Evolutionary conservation across 1,140 invertebrate species (phyloP).

Genomic region (Cydia amplana): DNA sequence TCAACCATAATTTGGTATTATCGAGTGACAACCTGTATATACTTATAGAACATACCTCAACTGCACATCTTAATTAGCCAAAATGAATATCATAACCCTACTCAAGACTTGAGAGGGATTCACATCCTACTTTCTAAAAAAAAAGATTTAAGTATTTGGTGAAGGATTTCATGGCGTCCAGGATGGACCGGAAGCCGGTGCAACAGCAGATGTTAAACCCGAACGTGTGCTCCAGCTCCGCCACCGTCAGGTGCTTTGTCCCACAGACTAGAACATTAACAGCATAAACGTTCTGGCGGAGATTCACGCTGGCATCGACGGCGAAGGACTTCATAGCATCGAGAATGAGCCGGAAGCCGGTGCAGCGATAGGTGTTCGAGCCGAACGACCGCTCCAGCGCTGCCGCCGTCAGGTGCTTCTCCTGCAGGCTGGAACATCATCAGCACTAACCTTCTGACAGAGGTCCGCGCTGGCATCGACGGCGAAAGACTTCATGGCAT

Average conservation of each 20-base stretch:
- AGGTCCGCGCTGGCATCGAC: conserved; percentile 79
- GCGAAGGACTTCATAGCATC: conserved; percentile 90
- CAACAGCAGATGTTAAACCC: conserved; percentile 93
- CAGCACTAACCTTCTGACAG: conserved; percentile 54
- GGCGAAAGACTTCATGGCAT: conserved; percentile 89
- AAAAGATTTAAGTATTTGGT: no score
- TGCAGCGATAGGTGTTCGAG: conserved; percentile 93
- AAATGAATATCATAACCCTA: no score
- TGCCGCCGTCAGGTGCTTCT: conserved; percentile 81
- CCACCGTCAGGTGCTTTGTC: conserved; percentile 80
- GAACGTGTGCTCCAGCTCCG: conserved; percentile 87
- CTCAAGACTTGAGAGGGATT: no score
- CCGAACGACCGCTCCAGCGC: conserved; percentile 88
- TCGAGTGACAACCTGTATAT: no score
- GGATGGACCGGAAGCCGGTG: conserved; percentile 92
- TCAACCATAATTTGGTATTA: no score
- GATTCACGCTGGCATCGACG: conserved; percentile 78
- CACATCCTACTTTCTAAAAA: no score
- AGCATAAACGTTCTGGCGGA: conserved; percentile 60
- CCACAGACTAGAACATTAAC: conserved; percentile 48
- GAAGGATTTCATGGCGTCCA: conserved; percentile 90
- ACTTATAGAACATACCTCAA: no score
- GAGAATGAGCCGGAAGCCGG: conserved; percentile 92
- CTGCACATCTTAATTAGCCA: no score
- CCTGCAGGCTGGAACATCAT: conserved; percentile 49